Conservation (phyloP, 1,140 invertebrate genomes). For the Heliconius nattereri region DNA sequence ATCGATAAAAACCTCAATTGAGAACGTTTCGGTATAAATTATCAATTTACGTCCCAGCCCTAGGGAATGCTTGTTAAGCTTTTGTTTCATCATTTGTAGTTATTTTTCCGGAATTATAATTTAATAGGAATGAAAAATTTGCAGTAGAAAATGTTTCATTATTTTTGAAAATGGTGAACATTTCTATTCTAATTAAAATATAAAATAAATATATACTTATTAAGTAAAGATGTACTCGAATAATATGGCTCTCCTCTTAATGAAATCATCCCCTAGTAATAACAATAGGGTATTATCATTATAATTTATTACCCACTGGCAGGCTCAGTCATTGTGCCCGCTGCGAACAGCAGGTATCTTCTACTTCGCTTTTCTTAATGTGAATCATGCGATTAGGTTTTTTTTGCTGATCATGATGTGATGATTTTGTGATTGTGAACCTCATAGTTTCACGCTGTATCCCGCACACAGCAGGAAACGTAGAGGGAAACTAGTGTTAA, state of each 20-base stretch:
- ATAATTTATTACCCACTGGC: constrained; percentile 59
- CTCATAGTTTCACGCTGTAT: background rate
- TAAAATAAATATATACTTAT: background rate
- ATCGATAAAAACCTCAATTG: constrained; percentile 46
- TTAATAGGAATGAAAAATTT: background rate
- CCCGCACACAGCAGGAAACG: no score
- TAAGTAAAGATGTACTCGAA: background rate
- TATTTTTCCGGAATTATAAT: background rate
- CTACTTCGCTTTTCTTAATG: constrained; percentile 29
- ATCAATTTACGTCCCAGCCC: constrained; percentile 32
- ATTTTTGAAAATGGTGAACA: background rate
- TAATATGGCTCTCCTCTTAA: constrained; percentile 56
- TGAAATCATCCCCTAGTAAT: constrained; percentile 68
- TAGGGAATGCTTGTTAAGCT: constrained; percentile 26
- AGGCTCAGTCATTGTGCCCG: constrained; percentile 45
- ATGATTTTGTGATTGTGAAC: constrained; percentile 15
- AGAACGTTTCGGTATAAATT: constrained; percentile 34
- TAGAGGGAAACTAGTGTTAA: no score
- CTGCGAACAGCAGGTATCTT: constrained; percentile 27
- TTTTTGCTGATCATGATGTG: constrained; percentile 25
- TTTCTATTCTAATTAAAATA: background rate
- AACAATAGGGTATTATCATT: constrained; percentile 66
- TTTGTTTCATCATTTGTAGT: constrained; percentile 21
- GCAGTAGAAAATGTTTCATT: background rate
- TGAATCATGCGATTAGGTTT: constrained; percentile 29